phyloP scores from a whole-genome alignment of 2,888 invertebrate genomes.

The Sesia apiformis region DNA sequence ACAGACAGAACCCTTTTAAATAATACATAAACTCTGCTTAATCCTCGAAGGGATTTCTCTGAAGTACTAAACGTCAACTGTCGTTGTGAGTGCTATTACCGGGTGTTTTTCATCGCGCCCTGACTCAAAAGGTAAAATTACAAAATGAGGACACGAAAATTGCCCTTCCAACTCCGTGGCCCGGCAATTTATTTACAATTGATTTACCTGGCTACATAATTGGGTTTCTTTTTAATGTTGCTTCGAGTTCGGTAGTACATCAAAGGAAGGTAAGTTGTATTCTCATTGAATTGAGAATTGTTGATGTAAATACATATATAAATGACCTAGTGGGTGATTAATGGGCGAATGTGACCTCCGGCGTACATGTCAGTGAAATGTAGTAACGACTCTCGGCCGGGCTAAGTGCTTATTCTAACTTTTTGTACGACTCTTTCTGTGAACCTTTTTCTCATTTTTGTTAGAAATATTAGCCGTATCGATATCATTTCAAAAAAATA shows the following conservation, averaged over 20 bases:
- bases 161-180: neutral
- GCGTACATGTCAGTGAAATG: no score
- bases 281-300: neutral
- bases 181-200: neutral
- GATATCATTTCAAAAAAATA: no score
- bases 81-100: neutral
- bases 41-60: neutral
- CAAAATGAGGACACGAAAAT: neutral
- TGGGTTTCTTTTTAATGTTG: neutral
- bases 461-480: no score
- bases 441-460: no score
- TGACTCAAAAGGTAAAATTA: neutral
- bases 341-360: neutral
- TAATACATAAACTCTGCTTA: neutral
- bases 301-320: neutral
- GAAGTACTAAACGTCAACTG: neutral
- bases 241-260: neutral
- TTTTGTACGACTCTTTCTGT: no score
- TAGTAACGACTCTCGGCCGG: no score
- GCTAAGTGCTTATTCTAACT: no score
- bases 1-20: neutral
- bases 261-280: neutral
- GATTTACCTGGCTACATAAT: neutral
- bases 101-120: neutral
- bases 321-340: neutral